Evolutionary conservation across 2,797 vertebrate genomes (phyloP), one percentile per base, ranked within the genome.

Genomic region (Hylomyscus alleni): DNA sequence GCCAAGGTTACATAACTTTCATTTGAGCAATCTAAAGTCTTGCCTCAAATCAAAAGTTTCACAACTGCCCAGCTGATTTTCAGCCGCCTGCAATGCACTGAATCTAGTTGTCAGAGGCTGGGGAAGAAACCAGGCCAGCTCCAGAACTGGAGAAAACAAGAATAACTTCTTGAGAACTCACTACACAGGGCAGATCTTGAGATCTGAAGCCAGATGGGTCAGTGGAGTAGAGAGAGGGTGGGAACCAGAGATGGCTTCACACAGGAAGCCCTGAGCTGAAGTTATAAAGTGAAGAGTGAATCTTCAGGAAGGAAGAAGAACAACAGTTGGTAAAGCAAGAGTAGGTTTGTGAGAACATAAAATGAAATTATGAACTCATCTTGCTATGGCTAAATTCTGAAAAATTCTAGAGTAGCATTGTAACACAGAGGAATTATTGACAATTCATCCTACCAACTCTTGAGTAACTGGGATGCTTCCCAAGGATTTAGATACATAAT

Each of bases 31-130:
- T 96, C 95, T 94, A 54, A 72, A 95, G 96, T 97, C 96, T 97
- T 96, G 96, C 95, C 95, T 97, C 95, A 96, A 97, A 97, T 97
- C 95, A 95, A 96, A 96, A 40, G 26, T 98, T 98, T 98, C 96
- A 97, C 97, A 98, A 97, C 90, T 84, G 78, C 94, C 72, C 91
- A 93, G 95, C 73, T 97, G 97, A 97, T 97, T 97, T 95, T 92
- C 86, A 96, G 84, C 62, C 67, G 87, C 84, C 87, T 92, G 50
- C 29, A 72, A 88, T 91, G 89, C 90, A 67, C 52, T 96, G 65
- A 34, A 58, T 94, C 73, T 95, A 93, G 94, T 95, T 98, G 92
- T 97, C 89, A 96, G 93, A 97, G 76, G 44, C 82, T 87, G 12
- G 24, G 86, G 86, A 95, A 96, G 95, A 97, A 98, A 98, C 60